Evolutionary conservation across 1,140 invertebrate genomes (phyloP), one percentile per base, ranked within the genome.

Genomic region (Cataglyphis hispanica): DNA sequence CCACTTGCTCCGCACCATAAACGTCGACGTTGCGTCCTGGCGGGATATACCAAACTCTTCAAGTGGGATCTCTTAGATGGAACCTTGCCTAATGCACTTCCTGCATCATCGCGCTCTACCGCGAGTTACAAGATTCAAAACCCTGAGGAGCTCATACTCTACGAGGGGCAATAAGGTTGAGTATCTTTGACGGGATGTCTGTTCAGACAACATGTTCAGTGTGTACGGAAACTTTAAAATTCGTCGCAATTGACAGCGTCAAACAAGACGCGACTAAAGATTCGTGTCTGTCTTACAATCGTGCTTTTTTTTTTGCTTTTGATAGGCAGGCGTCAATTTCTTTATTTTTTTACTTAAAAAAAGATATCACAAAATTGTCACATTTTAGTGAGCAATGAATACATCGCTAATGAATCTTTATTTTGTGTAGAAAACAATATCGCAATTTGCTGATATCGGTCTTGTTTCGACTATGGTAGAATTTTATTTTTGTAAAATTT

Each of bases 31-130:
- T 43, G 37, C 78, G 83, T 86, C 75, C 83, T 88, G 56, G 63
- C 76, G 83, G 85, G 85, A 87, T 87, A 76, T 80, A 89, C 78
- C 87, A 90, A 89, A 89, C 85, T 87, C 89, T 89, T 76, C 85
- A 86, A 89, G 78, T 58, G 60, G 69, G 70, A 75, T 80, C 87
- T 43, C 80, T 84, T 60, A 75, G 78, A 34, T 84, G 61, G 78
- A 87, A 87, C 85, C 70, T 63, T 78, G 85, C 80, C 89, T 90
- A 90, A 90, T 90, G 88, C 89, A 89, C 89, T 90, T 90, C 88
- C 89, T 89, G 85, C 50, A 58, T 72, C 53, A 70, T 67, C 80
- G 37, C 83, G 56, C 89, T 89, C 87, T 66, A 77, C 75, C 78
- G 50, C 78, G 87, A 72, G 76, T 89, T 89, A 86, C 84, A 63